A percentile compares a stretch with the other conserved stretches of the same genome.
Evolutionary conservation across 2,113 vertebrate species (phyloP).

Genomic region (Glaucidium brasilianum): DNA sequence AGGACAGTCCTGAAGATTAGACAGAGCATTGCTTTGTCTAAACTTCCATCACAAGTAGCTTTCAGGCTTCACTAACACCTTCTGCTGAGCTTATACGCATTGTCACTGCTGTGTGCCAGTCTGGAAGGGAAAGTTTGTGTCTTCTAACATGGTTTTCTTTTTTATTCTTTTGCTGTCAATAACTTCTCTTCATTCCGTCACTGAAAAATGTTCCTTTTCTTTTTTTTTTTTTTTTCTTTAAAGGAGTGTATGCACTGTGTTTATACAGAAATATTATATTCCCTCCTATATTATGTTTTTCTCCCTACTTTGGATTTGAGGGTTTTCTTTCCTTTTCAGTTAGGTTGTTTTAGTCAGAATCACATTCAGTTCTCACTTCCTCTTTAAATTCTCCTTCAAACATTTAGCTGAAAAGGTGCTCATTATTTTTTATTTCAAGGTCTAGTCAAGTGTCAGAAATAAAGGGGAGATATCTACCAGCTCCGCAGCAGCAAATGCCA

Average conservation of each 20-base stretch:
- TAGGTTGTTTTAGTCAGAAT: background rate
- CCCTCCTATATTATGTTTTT: background rate
- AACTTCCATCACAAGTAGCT: background rate
- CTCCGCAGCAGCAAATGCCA: constrained; percentile 37
- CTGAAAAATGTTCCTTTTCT: background rate
- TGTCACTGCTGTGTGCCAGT: background rate
- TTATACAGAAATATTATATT: background rate
- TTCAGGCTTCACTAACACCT: background rate
- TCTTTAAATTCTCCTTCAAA: constrained; percentile 32
- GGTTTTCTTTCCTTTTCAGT: background rate
- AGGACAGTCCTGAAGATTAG: background rate
- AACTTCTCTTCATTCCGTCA: background rate
- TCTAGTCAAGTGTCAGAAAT: constrained; percentile 32
- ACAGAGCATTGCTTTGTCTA: background rate
- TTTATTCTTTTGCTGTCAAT: background rate
- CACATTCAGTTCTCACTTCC: background rate
- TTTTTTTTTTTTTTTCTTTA: background rate
- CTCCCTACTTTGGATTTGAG: background rate
- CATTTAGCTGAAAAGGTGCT: constrained; percentile 36
- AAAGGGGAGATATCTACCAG: background rate
- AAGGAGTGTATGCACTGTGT: background rate
- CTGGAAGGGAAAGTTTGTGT: background rate
- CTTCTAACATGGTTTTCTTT: background rate
- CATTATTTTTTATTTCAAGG: constrained; percentile 67
- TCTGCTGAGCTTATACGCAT: background rate